Evolutionary conservation across 2,113 vertebrate genomes (phyloP).

Genomic region (Bothrops jararaca): DNA sequence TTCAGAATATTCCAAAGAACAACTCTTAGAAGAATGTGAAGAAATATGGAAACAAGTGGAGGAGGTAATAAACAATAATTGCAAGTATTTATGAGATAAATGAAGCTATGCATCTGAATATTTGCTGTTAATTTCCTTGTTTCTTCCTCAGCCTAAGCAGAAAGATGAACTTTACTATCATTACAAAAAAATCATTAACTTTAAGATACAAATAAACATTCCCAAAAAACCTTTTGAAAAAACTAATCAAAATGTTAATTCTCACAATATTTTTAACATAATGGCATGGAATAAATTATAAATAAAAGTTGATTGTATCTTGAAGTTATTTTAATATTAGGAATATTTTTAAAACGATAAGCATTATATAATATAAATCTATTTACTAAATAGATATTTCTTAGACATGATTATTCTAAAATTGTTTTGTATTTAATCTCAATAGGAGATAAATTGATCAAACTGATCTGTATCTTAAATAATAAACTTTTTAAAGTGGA

Average conservation of each 20-base stretch:
- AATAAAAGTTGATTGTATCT: not conserved
- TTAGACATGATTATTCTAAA: not conserved
- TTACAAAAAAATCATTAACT: not conserved
- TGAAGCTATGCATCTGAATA: not conserved
- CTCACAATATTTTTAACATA: not conserved
- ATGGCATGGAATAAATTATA: not conserved
- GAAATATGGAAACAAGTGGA: slow-evolving; percentile 64
- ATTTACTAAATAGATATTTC: not conserved
- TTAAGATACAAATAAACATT: not conserved
- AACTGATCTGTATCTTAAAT: not conserved
- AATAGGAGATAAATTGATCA: not conserved
- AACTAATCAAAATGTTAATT: not conserved
- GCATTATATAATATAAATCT: not conserved
- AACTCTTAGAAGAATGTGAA: slow-evolving; percentile 66
- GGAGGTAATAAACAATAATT: slow-evolving; percentile 60
- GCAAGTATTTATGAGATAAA: not conserved
- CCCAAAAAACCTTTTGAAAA: not conserved
- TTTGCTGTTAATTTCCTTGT: not conserved
- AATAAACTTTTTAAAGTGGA: not conserved
- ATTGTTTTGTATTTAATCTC: not conserved
- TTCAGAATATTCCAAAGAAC: slow-evolving; percentile 31
- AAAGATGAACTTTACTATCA: not conserved
- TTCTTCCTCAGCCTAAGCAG: not conserved
- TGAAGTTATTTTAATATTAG: not conserved
- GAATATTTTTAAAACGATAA: not conserved